Evolutionary conservation across 2,113 vertebrate genomes (phyloP).

Genomic region (Siphamia tubifer): DNA sequence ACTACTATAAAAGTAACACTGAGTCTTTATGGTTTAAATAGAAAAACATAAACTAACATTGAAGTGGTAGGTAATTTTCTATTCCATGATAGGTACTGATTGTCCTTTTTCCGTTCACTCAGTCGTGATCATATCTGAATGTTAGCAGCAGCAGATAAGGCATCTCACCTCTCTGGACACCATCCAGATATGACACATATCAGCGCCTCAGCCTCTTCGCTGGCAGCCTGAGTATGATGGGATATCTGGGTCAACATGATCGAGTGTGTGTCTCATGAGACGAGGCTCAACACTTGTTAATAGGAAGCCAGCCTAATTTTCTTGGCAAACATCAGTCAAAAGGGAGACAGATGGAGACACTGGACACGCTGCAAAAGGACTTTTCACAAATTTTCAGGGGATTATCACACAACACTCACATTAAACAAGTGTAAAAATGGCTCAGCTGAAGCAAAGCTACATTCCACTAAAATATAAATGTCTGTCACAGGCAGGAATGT

Average conservation of each 20-base stretch:
- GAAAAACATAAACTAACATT: too few relatives aligned
- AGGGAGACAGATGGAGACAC: background rate
- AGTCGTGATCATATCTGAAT: background rate
- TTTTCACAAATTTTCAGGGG: too few relatives aligned
- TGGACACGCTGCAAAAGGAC: background rate
- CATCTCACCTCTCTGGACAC: background rate
- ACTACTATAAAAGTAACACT: too few relatives aligned
- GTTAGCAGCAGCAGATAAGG: background rate
- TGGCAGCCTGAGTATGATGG: background rate
- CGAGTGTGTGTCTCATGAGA: constrained; percentile 17
- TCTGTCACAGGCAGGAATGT: too few relatives aligned
- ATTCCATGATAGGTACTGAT: too few relatives aligned
- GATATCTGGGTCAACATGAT: constrained; percentile 49
- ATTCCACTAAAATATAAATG: too few relatives aligned
- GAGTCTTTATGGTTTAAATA: too few relatives aligned
- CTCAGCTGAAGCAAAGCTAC: too few relatives aligned
- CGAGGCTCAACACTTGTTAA: constrained; percentile 26
- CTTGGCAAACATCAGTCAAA: constrained; percentile 20
- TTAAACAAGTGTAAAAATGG: too few relatives aligned
- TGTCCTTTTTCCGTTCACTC: too few relatives aligned
- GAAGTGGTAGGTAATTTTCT: too few relatives aligned
- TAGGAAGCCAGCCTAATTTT: constrained; percentile 24
- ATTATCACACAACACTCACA: too few relatives aligned
- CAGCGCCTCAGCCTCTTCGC: background rate
- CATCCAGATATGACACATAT: background rate